A percentile compares a stretch with the other conserved stretches of the same genome.
These are phyloP conservation scores for Lethenteron reissneri DNA, from an alignment of 2,113 vertebrate species.

Conservation along the genomic window DNA sequence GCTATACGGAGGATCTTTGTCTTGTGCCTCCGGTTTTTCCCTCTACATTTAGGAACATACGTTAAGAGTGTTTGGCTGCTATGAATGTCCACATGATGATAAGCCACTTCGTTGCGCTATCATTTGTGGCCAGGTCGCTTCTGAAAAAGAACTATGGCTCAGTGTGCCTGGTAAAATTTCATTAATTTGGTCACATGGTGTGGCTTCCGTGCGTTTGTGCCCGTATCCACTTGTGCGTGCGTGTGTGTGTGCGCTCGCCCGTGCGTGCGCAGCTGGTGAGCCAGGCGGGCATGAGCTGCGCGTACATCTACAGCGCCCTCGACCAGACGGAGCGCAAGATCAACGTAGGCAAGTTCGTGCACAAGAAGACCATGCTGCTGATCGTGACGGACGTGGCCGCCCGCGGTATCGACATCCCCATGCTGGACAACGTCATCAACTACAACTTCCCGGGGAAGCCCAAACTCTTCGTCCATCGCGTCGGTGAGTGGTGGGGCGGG, in stretches of 20 bases:
- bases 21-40: too few species aligned
- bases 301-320: constrained; percentile 81
- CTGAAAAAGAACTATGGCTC: too few species aligned
- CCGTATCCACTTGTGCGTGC: background rate
- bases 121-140: too few species aligned
- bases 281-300: constrained; percentile 38
- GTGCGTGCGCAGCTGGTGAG: constrained; percentile 33
- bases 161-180: too few species aligned
- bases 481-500: constrained; percentile 29
- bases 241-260: too few species aligned
- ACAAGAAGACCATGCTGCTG: constrained; percentile 58
- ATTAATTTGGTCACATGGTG: background rate
- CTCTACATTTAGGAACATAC: too few species aligned
- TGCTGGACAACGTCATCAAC: constrained; percentile 89
- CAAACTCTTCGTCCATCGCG: constrained; percentile 87
- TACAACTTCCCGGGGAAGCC: constrained; percentile 81
- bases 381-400: constrained; percentile 79
- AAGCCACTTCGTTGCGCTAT: too few species aligned
- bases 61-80: too few species aligned
- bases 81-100: too few species aligned
- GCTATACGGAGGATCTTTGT: too few species aligned
- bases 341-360: constrained; percentile 68
- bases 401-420: constrained; percentile 79
- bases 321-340: constrained; percentile 93
- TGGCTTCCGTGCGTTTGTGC: background rate